Base-by-base conservation (phyloP, 1,140 invertebrate species). In the Hyles euphorbiae region DNA sequence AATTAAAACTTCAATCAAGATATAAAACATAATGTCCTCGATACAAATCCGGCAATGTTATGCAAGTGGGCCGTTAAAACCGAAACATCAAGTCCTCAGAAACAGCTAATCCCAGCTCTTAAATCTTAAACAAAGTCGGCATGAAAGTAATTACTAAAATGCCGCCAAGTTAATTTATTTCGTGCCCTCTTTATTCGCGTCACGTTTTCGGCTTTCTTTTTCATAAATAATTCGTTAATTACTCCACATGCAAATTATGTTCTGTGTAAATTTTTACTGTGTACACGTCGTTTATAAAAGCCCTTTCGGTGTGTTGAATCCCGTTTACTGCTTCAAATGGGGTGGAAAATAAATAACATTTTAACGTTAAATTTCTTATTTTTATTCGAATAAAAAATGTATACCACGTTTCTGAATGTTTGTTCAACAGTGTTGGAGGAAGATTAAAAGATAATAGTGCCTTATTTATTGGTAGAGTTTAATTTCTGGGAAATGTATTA, bases 151-250 rank as follows among this genome's bases (percentile, higher is more conserved):
- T 74, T 68, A 68, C 58, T 53, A 52, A 62, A 62, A 68, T 61
- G 59, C 69, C 60, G 56, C 54, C 49, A 68, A 63, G 67, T 70
- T 75, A 75, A 75, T 75, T 75, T 72, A 72, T 70, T 72, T 70
- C 40, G 63, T 66, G 40, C 51, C 61, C 46, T 50, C 56, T 67
- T 65, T 72, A 74, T 69, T 72, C 67, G 51, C 55, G 58, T 70
- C 72, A 74, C 69, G 72, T 72, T 65, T 57, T 56, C 57, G 53
- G 49, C 66, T 63, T 68, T 56, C 45, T 61, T 62, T 57, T 63
- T 67, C 53, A 40, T 66, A 46, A 36, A 61, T 60, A 61, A 58
- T 65, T 58, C 58, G 45, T 52, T 66, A 57, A 67, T 63, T 66
- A 60, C 47, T 65, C 61, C 58, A 43, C 61, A 63, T 68, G 60